Base-by-base conservation (phyloP, 1,140 invertebrate genomes). In the Zaprionus ornatus region DNA sequence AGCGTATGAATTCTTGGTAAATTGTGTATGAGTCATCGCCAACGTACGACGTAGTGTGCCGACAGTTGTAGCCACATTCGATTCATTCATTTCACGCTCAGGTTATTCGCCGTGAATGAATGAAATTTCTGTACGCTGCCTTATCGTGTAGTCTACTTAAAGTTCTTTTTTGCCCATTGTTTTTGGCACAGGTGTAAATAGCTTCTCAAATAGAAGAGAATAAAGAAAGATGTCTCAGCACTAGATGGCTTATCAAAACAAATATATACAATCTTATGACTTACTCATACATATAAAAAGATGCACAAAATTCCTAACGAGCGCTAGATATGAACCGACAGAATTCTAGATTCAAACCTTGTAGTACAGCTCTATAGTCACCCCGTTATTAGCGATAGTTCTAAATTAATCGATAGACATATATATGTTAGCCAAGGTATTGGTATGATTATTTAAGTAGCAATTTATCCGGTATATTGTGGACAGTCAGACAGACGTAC, bases 1-100 rank as follows among this genome's bases (percentile, higher is more conserved):
- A 87, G 68, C 84, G 74, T 75, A 84, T 79, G 85, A 88, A 80
- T 90, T 90, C 85, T 82, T 66, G 73, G 70, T 90, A 90, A 90
- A 86, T 82, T 60, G 81, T 50, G 68, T 63, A 81, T 90, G 85
- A 90, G 75, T 90, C 85, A 90, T 90, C 85, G 32, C 4, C 23
- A 32, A 32, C 29, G 29, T 32, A 17, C 40, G 40, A 45, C 29
- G 35, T 69, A 42, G 45, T 23, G 52, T 45, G 45, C 61, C 37
- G 15, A 69, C 63, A 77, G 67, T 75, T 66, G 56, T 83, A 76
- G 77, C 56, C 59, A 70, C 78, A 71, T 79, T 90, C 82, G 75
- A 4, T 90, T 82, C 77, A 90, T 82, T 90, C 79, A 84, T 69
- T 79, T 77, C 72, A 70, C 50, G 69, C 62, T 64, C 21, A 50